phyloP scores from a whole-genome alignment of 2,888 invertebrate genomes.

The Caenorhabditis angaria region DNA sequence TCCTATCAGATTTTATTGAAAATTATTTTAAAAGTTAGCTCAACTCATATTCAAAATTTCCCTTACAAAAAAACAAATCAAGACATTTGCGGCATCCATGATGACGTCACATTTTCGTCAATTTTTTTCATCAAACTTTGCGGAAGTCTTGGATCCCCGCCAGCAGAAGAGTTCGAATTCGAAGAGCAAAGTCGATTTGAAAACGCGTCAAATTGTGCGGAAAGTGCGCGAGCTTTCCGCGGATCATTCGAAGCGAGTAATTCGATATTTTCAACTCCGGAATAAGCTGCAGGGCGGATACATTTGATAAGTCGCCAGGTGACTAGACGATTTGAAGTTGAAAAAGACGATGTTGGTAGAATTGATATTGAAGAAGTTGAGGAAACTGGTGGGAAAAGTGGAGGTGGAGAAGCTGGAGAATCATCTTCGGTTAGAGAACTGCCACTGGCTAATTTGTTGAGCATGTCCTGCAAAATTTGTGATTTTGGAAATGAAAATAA shows the following conservation, averaged over 20 bases:
- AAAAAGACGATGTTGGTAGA: no score
- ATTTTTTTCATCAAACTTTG: background rate
- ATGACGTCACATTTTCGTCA: slow-evolving; percentile 34
- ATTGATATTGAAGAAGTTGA: slow-evolving; percentile 20
- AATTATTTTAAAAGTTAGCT: no score
- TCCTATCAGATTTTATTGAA: no score
- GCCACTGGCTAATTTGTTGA: slow-evolving; percentile 55
- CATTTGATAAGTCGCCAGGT: slow-evolving; percentile 35
- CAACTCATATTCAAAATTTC: no score
- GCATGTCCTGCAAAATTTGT: slow-evolving; percentile 50
- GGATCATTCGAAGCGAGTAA: slow-evolving; percentile 42
- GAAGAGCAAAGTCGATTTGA: no score
- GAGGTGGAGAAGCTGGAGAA: slow-evolving; percentile 53
- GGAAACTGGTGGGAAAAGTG: background rate
- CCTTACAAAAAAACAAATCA: no score
- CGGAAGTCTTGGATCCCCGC: slow-evolving; percentile 35
- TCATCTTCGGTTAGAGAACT: slow-evolving; percentile 24
- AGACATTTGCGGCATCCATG: slow-evolving; percentile 55
- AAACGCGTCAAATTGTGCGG: slow-evolving; percentile 50
- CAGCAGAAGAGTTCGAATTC: slow-evolving; percentile 12
- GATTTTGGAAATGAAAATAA: background rate
- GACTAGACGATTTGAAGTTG: slow-evolving; percentile 16
- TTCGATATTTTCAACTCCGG: slow-evolving; percentile 38
- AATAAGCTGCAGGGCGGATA: slow-evolving; percentile 26
- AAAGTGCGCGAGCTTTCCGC: slow-evolving; percentile 33